These are phyloP conservation scores for Sogatella furcifera DNA, from an alignment of 1,140 invertebrate genomes.

Conservation along the genomic window DNA sequence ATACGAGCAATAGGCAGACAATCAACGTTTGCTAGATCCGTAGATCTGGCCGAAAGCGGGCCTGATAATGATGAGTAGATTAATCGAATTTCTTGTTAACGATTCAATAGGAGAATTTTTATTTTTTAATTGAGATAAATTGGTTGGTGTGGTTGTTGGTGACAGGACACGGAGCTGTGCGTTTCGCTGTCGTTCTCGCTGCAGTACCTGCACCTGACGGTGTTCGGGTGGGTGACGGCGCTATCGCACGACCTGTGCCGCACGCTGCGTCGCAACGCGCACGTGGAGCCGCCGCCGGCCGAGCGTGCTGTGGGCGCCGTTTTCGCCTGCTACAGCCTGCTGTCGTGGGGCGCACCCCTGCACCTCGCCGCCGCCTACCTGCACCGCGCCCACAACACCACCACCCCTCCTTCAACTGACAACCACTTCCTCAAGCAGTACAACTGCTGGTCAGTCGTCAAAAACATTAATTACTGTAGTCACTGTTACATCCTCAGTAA, in stretches of 20 bases:
- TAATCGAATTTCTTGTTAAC: too few relatives aligned
- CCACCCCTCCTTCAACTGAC: constrained; percentile 31
- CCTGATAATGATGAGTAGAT: too few relatives aligned
- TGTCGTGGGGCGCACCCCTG: constrained; percentile 39
- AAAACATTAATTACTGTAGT: too few relatives aligned
- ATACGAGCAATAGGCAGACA: too few relatives aligned
- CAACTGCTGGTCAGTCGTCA: constrained; percentile 36
- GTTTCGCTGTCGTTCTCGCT: constrained; percentile 46
- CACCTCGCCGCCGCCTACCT: constrained; percentile 30
- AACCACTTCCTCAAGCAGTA: constrained; percentile 33
- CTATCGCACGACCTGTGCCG: too few relatives aligned
- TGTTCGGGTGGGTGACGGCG: constrained; percentile 42
- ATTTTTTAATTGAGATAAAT: too few relatives aligned
- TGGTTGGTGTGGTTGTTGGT: too few relatives aligned
- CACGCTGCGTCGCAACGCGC: constrained; percentile 31
- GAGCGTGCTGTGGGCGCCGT: constrained; percentile 29
- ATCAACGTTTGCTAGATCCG: too few relatives aligned
- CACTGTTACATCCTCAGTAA: too few relatives aligned
- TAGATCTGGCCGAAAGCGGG: too few relatives aligned
- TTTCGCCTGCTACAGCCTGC: constrained; percentile 38
- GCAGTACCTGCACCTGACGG: constrained; percentile 46
- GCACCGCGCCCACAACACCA: constrained; percentile 24
- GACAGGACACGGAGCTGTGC: constrained; percentile 52
- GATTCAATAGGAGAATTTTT: too few relatives aligned
- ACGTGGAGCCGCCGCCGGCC: constrained; percentile 31